phyloP scores from a whole-genome alignment of 2,113 vertebrate species.

The Hucho hucho region DNA sequence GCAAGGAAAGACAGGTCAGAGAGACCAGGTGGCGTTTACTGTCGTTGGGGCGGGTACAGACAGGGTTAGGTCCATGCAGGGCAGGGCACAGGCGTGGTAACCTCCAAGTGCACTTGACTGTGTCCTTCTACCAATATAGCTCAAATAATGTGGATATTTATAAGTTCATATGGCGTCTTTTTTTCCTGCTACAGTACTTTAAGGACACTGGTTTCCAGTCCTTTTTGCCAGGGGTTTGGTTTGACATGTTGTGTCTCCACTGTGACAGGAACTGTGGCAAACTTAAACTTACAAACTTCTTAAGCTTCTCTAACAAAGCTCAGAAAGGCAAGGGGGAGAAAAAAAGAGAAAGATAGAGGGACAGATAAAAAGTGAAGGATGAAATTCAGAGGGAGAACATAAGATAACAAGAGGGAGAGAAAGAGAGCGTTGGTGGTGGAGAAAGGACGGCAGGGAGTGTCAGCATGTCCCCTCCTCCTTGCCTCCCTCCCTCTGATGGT shows the following conservation, averaged over 20 bases:
- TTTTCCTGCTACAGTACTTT: not conserved
- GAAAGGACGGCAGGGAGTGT: constrained; percentile 39
- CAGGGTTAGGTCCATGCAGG: too few relatives aligned
- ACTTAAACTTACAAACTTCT: not conserved
- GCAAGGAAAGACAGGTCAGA: too few relatives aligned
- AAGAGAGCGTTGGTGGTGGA: constrained; percentile 17
- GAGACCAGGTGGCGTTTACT: too few relatives aligned
- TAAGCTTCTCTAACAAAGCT: not conserved
- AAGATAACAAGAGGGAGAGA: not conserved
- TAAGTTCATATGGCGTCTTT: not conserved
- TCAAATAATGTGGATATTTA: constrained; percentile 1
- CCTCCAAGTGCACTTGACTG: too few relatives aligned
- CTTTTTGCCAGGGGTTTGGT: not conserved
- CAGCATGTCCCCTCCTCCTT: not conserved
- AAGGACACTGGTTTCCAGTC: not conserved
- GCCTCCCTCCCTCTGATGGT: constrained; percentile 57
- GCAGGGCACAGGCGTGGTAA: too few relatives aligned
- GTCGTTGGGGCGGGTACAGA: too few relatives aligned
- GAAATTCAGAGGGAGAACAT: not conserved
- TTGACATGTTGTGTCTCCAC: not conserved
- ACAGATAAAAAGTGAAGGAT: constrained; percentile 21
- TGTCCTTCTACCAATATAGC: too few relatives aligned
- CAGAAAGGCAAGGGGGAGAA: not conserved
- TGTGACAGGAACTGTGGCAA: not conserved
- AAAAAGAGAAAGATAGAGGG: constrained; percentile 21